Base-by-base conservation (phyloP, 2,113 vertebrate species). In the Malaclemys terrapin region DNA sequence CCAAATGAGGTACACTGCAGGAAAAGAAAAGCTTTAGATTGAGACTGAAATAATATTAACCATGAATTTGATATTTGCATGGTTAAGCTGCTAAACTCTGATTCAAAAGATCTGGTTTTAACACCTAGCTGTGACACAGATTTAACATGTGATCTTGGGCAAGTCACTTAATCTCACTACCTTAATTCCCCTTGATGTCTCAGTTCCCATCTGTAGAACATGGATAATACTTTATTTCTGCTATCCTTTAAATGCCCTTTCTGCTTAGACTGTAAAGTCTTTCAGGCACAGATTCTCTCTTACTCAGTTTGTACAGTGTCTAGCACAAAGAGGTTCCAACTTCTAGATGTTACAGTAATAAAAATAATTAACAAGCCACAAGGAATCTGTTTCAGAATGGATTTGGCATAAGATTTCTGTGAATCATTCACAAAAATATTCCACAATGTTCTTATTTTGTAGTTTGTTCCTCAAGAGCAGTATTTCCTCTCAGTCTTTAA, bases 101-200 rank as follows among this genome's bases (percentile, higher is more conserved):
- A 76, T 20, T 42, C 72, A 45, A 45, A 45, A 24, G 20, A 76
- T 76, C 38, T 76, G 38, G n/a, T 76, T 76, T 76, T 42, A 76
- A 45, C n/a, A 22, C 5, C 25, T 6, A 45, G 24, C 72, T 45
- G n/a, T 45, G 38, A 5, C 42, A 76, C 5, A 69, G 65, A 69
- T 35, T 38, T 69, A 35, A 19, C 19, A 16, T 20, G 3, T 76
- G 72, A 76, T 22, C 11, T 11, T 0, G 1, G 9, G 11, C 16
- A 72, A 2, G 0, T 13, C 25, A 90, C 4, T 69, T 69, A 82
- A 45, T 22, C 38, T 9, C 53, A 91, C 49, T 62, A 81, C 8
- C 12, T 75, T 8, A 47, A 17, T 69, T 69, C 17, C 35, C 62
- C 42, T 45, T 76, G 11, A 20, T 13, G 24, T 25, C 65, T 35